These are phyloP conservation scores for Euplagia quadripunctaria DNA, from an alignment of 2,888 invertebrate genomes.

Conservation along the genomic window DNA sequence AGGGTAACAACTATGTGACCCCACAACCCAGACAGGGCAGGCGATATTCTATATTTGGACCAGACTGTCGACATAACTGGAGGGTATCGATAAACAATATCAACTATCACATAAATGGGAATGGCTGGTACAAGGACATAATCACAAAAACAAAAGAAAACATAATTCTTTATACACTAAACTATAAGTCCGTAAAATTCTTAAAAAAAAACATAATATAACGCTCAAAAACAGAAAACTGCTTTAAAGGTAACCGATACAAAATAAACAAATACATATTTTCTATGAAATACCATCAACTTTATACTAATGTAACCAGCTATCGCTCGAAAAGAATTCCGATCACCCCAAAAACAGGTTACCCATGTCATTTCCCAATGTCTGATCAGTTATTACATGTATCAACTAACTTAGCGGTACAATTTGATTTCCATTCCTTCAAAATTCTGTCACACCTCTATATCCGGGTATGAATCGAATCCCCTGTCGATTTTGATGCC, in stretches of 20 bases:
- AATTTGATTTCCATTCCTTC: conserved; percentile 68
- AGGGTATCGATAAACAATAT: too few species aligned
- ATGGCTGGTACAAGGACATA: too few species aligned
- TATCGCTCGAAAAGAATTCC: conserved; percentile 7
- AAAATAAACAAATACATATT: neutral
- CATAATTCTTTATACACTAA: too few species aligned
- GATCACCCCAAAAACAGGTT: conserved; percentile 43
- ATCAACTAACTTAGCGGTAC: conserved; percentile 61
- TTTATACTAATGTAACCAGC: neutral
- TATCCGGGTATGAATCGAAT: conserved; percentile 76
- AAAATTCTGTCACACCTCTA: conserved; percentile 72
- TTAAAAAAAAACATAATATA: neutral
- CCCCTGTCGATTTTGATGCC: conserved; percentile 48
- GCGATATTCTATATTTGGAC: neutral
- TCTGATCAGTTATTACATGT: conserved; percentile 64
- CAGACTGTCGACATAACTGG: neutral
- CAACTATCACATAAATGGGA: too few species aligned
- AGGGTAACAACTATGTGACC: too few species aligned
- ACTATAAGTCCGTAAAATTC: too few species aligned
- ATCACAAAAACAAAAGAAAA: too few species aligned
- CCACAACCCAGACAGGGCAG: too few species aligned
- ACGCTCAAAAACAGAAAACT: neutral
- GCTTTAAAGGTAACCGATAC: neutral
- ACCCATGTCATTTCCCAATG: conserved; percentile 61
- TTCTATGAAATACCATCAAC: neutral